A percentile compares a stretch with the other conserved stretches of the same genome.
phyloP scores from a whole-genome alignment of 2,888 invertebrate genomes.

The Philereme vetulata region DNA sequence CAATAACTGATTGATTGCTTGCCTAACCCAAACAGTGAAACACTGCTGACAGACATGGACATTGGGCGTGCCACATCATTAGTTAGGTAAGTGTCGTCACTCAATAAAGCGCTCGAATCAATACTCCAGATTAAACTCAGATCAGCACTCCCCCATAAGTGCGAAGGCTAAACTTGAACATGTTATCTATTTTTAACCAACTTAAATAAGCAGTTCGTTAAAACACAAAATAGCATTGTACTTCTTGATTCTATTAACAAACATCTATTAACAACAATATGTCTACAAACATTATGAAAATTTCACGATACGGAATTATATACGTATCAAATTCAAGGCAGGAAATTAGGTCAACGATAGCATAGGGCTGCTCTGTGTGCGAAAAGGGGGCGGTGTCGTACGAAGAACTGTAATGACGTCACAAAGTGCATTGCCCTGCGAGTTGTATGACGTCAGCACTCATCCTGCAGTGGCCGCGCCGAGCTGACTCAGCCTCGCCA shows the following conservation, averaged over 20 bases:
- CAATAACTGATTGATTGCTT: conserved; percentile 34
- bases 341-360: conserved; percentile 54
- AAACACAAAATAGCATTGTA: neutral
- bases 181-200: neutral
- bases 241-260: neutral
- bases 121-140: conserved; percentile 20
- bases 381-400: conserved; percentile 32
- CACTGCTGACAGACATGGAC: conserved; percentile 37
- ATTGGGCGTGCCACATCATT: conserved; percentile 38
- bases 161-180: conserved; percentile 4
- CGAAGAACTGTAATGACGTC: conserved; percentile 29
- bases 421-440: conserved; percentile 60
- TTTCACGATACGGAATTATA: conserved; percentile 14
- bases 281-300: conserved; percentile 1
- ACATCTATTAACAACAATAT: neutral
- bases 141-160: conserved; percentile 15
- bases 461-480: conserved; percentile 45
- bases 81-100: conserved; percentile 33
- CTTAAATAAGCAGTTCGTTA: neutral
- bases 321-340: conserved; percentile 38
- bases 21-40: conserved; percentile 34
- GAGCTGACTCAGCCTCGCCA: conserved; percentile 35
- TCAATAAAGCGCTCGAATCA: conserved; percentile 28
- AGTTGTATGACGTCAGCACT: conserved; percentile 52
- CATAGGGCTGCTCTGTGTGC: conserved; percentile 43